Percentiles rank a stretch among this genome's conserved stretches.
Evolutionary conservation across 2,113 vertebrate species (phyloP).

Genomic region (Dromiciops gliroides): DNA sequence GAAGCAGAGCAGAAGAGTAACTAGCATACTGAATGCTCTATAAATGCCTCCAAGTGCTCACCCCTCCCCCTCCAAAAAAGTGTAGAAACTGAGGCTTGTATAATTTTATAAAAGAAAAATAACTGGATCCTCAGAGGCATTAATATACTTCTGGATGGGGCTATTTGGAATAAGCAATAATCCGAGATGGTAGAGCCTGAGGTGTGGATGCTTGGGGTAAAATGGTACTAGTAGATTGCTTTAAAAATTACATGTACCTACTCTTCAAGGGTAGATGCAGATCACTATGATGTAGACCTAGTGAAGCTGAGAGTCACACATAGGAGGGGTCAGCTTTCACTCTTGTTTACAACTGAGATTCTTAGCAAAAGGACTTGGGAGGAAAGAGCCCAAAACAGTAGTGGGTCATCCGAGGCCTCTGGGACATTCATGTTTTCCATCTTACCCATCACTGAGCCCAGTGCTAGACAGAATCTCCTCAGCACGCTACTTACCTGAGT

Average conservation of each 20-base stretch:
- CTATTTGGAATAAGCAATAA: background rate
- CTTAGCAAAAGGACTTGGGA: background rate
- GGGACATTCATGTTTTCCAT: rapidly evolving
- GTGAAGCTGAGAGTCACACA: background rate
- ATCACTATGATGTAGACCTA: background rate
- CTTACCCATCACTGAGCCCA: background rate
- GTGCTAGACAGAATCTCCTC: background rate
- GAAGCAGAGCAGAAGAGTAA: background rate
- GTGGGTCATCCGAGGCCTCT: background rate
- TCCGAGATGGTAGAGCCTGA: background rate
- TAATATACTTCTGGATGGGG: background rate
- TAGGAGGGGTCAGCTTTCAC: background rate
- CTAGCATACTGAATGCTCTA: background rate
- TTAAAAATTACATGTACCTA: slow-evolving; percentile 38
- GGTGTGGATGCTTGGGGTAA: background rate
- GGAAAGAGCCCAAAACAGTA: background rate
- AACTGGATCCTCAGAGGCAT: background rate
- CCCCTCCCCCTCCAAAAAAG: background rate
- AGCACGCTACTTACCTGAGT: slow-evolving; percentile 89
- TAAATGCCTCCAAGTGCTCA: background rate
- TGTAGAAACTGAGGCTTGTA: background rate
- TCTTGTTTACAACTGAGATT: background rate
- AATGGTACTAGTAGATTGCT: slow-evolving; percentile 17
- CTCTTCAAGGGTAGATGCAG: background rate
- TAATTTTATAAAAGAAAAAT: background rate